Conservation (phyloP, 1,140 invertebrate genomes). For the Homalodisca vitripennis region DNA sequence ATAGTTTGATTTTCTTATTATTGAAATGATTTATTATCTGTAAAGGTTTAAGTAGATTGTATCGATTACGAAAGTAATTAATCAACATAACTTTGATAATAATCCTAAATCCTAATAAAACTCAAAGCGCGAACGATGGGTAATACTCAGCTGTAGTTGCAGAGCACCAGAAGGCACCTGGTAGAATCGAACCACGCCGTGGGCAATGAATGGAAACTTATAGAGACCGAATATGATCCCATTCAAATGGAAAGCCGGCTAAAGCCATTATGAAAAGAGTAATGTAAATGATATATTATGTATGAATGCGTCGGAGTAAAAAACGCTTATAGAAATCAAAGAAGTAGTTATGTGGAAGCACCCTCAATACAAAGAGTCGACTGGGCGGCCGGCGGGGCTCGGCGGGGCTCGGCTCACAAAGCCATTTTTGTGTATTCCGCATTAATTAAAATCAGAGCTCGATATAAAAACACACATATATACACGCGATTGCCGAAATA, state of each 20-base stretch:
- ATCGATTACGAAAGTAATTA: too few species aligned
- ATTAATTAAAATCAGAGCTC: conserved; percentile 20
- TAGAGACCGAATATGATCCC: neutral
- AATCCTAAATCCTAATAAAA: too few species aligned
- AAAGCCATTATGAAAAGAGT: conserved; percentile 15
- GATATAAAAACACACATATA: neutral
- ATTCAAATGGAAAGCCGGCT: neutral
- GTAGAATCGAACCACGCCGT: conserved; percentile 2
- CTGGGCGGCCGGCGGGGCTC: neutral
- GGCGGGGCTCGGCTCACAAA: neutral
- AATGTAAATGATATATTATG: conserved; percentile 24
- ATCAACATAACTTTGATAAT: too few species aligned
- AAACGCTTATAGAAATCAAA: conserved; percentile 20
- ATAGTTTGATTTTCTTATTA: too few species aligned
- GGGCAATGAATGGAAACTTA: neutral
- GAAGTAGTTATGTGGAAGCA: conserved; percentile 10
- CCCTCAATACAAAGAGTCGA: neutral
- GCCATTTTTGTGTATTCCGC: conserved; percentile 16
- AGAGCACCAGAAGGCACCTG: too few species aligned
- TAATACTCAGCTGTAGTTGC: too few species aligned
- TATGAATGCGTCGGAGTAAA: conserved; percentile 4
- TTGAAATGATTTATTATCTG: too few species aligned
- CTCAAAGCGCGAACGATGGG: too few species aligned
- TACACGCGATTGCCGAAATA: neutral
- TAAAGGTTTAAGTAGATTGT: too few species aligned